Evolutionary conservation across 23 tunicate species (phyloP).

Genomic region (Phallusia fumigata): DNA sequence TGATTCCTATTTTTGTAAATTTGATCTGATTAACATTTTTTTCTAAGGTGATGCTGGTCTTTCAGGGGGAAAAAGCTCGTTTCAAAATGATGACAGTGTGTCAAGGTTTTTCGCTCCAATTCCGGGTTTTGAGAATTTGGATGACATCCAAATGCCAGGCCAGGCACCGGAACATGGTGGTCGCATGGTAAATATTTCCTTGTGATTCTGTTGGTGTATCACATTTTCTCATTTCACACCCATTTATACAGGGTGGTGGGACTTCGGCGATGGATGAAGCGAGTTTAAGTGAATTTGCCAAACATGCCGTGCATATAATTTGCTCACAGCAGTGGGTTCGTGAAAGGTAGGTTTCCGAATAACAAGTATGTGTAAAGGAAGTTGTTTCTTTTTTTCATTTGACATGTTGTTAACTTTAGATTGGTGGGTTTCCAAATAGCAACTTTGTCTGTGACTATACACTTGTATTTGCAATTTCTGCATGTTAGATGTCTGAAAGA

Average conservation of each 20-base stretch:
- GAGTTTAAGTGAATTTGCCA: conserved; percentile 76
- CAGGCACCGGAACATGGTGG: background rate
- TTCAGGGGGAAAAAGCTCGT: conserved; percentile 21
- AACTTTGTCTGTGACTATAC: too few species aligned
- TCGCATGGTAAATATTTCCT: background rate
- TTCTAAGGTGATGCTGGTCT: conserved; percentile 66
- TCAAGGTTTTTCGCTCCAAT: conserved; percentile 69
- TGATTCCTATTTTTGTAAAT: too few species aligned
- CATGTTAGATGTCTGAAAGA: conserved; percentile 67
- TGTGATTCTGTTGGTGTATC: too few species aligned
- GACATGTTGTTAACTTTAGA: too few species aligned
- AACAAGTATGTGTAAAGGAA: too few species aligned
- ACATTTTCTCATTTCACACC: too few species aligned
- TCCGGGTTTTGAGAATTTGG: conserved; percentile 42
- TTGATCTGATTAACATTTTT: too few species aligned
- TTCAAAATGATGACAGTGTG: conserved; percentile 49
- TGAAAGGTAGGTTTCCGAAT: conserved; percentile 84
- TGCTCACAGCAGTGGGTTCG: conserved; percentile 92
- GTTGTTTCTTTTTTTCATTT: too few species aligned
- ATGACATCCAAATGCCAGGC: conserved; percentile 43
- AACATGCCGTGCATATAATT: conserved; percentile 62
- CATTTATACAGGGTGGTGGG: background rate
- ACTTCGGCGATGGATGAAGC: conserved; percentile 24
- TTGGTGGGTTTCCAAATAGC: too few species aligned
- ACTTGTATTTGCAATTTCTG: too few species aligned